These are phyloP conservation scores for Electrophaes corylata DNA, from an alignment of 2,888 invertebrate genomes.

Conservation along the genomic window DNA sequence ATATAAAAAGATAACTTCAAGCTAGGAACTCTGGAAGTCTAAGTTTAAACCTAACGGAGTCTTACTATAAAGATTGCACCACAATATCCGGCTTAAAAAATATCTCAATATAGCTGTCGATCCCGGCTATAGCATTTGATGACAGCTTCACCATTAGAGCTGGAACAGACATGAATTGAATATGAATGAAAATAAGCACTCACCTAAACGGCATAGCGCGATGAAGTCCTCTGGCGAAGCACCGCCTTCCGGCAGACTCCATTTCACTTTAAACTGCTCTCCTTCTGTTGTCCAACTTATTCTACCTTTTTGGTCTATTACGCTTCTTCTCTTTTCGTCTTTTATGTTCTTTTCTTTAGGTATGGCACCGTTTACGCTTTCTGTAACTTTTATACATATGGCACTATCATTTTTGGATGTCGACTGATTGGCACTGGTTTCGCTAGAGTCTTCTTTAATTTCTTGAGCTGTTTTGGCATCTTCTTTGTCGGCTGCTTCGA, in stretches of 20 bases:
- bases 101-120: too few relatives aligned
- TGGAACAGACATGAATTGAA: background rate
- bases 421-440: slow-evolving; percentile 61
- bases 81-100: background rate
- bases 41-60: background rate
- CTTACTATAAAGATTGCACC: background rate
- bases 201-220: slow-evolving; percentile 83
- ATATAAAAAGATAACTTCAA: background rate
- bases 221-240: slow-evolving; percentile 76
- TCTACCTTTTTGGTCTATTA: slow-evolving; percentile 38
- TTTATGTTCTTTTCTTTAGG: slow-evolving; percentile 5
- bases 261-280: slow-evolving; percentile 68
- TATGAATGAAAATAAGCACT: slow-evolving; percentile 44
- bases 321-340: slow-evolving; percentile 13
- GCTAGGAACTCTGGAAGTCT: background rate
- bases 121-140: too few relatives aligned
- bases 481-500: slow-evolving; percentile 48
- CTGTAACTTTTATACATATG: slow-evolving; percentile 48
- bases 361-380: slow-evolving; percentile 36
- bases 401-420: slow-evolving; percentile 57
- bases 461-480: slow-evolving; percentile 44
- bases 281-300: slow-evolving; percentile 74
- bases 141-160: background rate
- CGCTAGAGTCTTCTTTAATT: slow-evolving; percentile 36
- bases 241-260: slow-evolving; percentile 74